A percentile compares a stretch with the other conserved stretches of the same genome.
phyloP scores from a whole-genome alignment of 1,140 invertebrate species.

The Rhynchophorus ferrugineus region DNA sequence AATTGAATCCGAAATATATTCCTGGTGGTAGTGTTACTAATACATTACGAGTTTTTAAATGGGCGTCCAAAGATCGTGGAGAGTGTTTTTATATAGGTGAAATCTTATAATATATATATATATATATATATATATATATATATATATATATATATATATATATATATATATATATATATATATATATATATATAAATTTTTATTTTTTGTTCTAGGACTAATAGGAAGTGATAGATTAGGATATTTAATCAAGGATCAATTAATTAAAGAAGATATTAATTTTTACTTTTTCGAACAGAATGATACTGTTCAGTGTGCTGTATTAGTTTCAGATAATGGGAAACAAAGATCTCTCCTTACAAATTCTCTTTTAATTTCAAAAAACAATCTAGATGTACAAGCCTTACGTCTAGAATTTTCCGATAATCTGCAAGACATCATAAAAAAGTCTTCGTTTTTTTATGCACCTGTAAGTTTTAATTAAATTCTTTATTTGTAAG shows the following conservation, averaged over 20 bases:
- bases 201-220: conserved; percentile 38
- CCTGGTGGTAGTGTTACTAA: conserved; percentile 46
- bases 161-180: too few relatives aligned
- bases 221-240: conserved; percentile 40
- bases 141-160: too few relatives aligned
- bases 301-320: conserved; percentile 53
- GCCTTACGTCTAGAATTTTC: too few relatives aligned
- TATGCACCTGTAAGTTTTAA: conserved; percentile 21
- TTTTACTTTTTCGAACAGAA: conserved; percentile 41
- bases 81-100: conserved; percentile 28
- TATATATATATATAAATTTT: too few relatives aligned
- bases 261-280: conserved; percentile 25
- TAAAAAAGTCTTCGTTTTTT: too few relatives aligned
- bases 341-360: conserved; percentile 51
- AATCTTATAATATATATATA: neutral
- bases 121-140: too few relatives aligned
- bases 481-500: too few relatives aligned
- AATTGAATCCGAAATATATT: conserved; percentile 50
- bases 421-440: too few relatives aligned
- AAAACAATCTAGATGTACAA: conserved; percentile 42
- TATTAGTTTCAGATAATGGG: conserved; percentile 54
- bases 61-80: conserved; percentile 37
- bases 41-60: conserved; percentile 42
- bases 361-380: conserved; percentile 46
- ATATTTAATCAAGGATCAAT: conserved; percentile 1